Percentiles rank a stretch among this genome's conserved stretches.
Conservation (phyloP, 2,797 vertebrate genomes). For the Pelodytes ibericus region DNA sequence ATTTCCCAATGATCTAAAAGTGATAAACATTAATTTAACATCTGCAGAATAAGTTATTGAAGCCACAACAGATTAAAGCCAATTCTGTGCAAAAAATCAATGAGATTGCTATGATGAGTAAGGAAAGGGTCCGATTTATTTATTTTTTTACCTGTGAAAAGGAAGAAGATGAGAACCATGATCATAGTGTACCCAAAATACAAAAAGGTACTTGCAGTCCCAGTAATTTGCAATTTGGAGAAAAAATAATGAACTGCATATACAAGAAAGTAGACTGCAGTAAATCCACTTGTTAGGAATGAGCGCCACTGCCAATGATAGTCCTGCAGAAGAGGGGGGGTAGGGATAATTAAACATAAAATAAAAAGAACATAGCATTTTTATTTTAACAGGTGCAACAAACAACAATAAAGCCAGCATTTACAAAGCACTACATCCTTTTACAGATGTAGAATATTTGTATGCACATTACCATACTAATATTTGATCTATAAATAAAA, state of each 20-base stretch:
- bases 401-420: background rate
- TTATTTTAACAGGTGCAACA: too few species aligned
- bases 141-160: slow-evolving; percentile 82
- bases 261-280: slow-evolving; percentile 89
- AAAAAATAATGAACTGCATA: slow-evolving; percentile 94
- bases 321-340: slow-evolving; percentile 81
- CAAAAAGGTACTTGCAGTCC: slow-evolving; percentile 90
- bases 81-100: too few species aligned
- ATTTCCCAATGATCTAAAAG: too few species aligned
- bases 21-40: too few species aligned
- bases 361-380: background rate
- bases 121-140: too few species aligned
- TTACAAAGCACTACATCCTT: too few species aligned
- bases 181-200: slow-evolving; percentile 96
- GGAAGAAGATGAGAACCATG: slow-evolving; percentile 95
- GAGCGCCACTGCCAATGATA: slow-evolving; percentile 97
- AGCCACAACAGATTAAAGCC: too few species aligned
- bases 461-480: too few species aligned
- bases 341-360: background rate
- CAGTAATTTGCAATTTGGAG: slow-evolving; percentile 91
- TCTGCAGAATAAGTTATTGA: too few species aligned
- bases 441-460: too few species aligned
- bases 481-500: too few species aligned
- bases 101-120: too few species aligned
- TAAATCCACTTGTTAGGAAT: slow-evolving; percentile 94